Evolutionary conservation across 2,113 vertebrate species (phyloP).

Genomic region (Dolichallabes microphthalmus): DNA sequence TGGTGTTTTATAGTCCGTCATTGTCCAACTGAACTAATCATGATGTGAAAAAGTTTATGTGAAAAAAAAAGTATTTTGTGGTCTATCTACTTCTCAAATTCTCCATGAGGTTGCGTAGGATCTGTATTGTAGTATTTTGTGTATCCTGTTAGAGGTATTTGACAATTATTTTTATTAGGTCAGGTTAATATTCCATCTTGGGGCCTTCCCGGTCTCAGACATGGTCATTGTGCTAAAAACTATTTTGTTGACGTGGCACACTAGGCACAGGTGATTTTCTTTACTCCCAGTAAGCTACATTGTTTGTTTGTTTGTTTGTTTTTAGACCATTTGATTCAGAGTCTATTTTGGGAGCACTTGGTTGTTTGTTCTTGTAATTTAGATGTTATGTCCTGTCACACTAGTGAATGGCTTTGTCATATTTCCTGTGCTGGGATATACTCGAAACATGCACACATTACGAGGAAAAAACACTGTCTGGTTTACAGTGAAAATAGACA

Average conservation of each 20-base stretch:
- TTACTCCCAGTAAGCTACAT: too few species aligned
- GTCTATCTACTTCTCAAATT: background rate
- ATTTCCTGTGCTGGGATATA: conserved; percentile 7
- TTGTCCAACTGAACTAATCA: background rate
- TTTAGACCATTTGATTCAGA: background rate
- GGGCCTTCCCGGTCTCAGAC: conserved; percentile 34
- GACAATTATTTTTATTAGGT: background rate
- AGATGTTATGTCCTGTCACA: background rate
- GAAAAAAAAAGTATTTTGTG: background rate
- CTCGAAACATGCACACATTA: background rate
- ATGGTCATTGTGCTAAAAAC: conserved; percentile 27
- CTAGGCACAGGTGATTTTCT: too few species aligned
- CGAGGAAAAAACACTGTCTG: background rate
- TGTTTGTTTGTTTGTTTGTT: too few species aligned
- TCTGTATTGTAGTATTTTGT: background rate
- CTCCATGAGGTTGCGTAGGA: background rate
- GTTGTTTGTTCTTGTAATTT: conserved; percentile 4
- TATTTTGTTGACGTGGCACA: too few species aligned
- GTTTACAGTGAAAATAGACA: background rate
- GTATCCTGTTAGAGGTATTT: background rate
- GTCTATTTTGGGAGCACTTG: background rate
- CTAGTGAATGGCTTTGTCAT: background rate
- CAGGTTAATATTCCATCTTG: background rate
- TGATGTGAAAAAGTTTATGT: background rate
- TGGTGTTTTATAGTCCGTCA: too few species aligned